Evolutionary conservation across 2,888 invertebrate genomes (phyloP), one percentile per base, ranked within the genome.

Genomic region (Bhutanitis thaidina): DNA sequence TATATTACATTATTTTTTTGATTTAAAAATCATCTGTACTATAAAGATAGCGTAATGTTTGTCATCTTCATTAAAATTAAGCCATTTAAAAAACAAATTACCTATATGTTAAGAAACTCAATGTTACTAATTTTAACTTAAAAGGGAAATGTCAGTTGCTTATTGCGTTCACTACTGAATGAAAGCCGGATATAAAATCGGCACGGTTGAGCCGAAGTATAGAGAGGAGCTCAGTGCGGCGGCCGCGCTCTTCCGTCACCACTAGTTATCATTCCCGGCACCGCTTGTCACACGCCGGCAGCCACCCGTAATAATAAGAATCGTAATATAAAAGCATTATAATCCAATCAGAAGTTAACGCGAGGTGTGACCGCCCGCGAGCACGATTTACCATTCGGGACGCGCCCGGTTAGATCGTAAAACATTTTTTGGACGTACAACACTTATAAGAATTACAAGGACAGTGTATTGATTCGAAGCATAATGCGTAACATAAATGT

Each of bases 281-380:
- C 73, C 69, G 68, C 73, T 71, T 71, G 80, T 77, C 82, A 77
- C 82, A 77, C 80, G 78, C 80, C 80, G 30, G 30, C n/a, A 82
- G 85, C 72, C 73, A 75, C 72, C 76, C 73, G 78, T 76, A 78
- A 80, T 84, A 81, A 82, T 88, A 86, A 84, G 83, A 88, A 87
- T 77, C 71, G 84, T 87, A 85, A 86, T 89, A 81, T 85, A 84
- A 86, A 81, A 80, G 79, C 74, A 88, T 89, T 87, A 88, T 88
- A 88, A 87, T 87, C 89, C 88, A 89, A 89, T 89, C 86, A 88
- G 75, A 74, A 72, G 68, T 72, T 71, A 77, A 74, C 72, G 65
- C 70, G 76, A 77, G 74, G 80, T 78, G 77, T 78, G 87, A 77
- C 86, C 89, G 85, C 84, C 85, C 84, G 81, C 70, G 72, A 71